phyloP scores from a whole-genome alignment of 2,888 invertebrate genomes.

The Zeuzera pyrina region DNA sequence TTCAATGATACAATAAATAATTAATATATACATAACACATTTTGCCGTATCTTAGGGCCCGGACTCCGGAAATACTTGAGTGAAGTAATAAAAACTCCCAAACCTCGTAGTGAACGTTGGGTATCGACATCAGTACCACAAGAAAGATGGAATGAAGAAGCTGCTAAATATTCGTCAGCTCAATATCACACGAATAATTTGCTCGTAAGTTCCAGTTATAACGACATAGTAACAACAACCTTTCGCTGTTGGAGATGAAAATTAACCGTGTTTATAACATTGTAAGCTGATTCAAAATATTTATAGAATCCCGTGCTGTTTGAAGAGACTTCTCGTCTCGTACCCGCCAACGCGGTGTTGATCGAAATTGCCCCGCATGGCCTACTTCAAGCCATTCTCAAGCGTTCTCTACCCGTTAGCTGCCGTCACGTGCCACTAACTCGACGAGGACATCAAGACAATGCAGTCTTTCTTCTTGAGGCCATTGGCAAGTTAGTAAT shows the following conservation, averaged over 20 bases:
- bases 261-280: background rate
- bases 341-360: conserved; percentile 84
- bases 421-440: conserved; percentile 82
- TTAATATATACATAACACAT: background rate
- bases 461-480: conserved; percentile 66
- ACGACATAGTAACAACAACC: too few species aligned
- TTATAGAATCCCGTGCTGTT: conserved; percentile 78
- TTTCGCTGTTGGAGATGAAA: background rate
- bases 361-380: conserved; percentile 94
- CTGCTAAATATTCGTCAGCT: conserved; percentile 76
- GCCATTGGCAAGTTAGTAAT: conserved; percentile 75
- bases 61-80: conserved; percentile 71
- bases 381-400: conserved; percentile 88
- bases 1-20: background rate
- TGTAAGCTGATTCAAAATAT: background rate
- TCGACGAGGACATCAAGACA: conserved; percentile 77
- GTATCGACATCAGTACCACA: conserved; percentile 85
- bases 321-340: conserved; percentile 82
- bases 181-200: conserved; percentile 90
- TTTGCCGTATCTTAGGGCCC: conserved; percentile 26
- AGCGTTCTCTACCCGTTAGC: conserved; percentile 77
- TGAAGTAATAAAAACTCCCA: conserved; percentile 75
- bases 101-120: conserved; percentile 82
- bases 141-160: conserved; percentile 28
- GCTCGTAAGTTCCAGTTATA: conserved; percentile 67